Base-by-base conservation (phyloP, 2,888 invertebrate genomes). In the Gerris lacustris region DNA sequence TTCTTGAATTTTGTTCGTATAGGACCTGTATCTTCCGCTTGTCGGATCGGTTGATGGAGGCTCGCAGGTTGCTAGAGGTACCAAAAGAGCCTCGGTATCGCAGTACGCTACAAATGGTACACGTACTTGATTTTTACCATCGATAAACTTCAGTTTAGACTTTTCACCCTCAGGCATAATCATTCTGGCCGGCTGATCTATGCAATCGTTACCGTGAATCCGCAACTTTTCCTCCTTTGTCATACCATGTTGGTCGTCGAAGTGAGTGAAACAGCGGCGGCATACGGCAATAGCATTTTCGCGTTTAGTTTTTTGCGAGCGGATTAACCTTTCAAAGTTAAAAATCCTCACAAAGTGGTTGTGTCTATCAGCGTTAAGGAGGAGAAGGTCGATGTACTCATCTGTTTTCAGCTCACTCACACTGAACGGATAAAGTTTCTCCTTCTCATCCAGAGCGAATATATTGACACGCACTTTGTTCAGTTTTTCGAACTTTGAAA, bases 401-500 rank as follows among this genome's bases (percentile, higher is more conserved):
- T 62, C 62, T 15, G n/a, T 11, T 62, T 62, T n/a, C n/a, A 15
- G 15, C n/a, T 62, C n/a, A 11, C 11, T n/a, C n/a, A 62, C n/a
- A 15, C n/a, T 62, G 15, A 62, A 15, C 15, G 62, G 62, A n/a
- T 62, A 15, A 11, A 62, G 15, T 15, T 62, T 62, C 15, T 62
- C 62, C n/a, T 62, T 62, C n/a, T 62, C 62, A n/a, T 62, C 62
- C 62, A 62, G 62, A 62, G 62, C 62, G n/a, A 62, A 62, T n/a
- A 62, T 11, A n/a, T 62, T 62, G n/a, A 62, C n/a, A n/a, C 62
- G 11, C 15, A 62, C n/a, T 17, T 17, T 66, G 62, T 62, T 62
- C 62, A 31, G 31, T 31, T 31, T 31, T 31, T 31, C 31, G 31
- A 31, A 31, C 31, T 31, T 31, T 31, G 31, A 31, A 31, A 31